Evolutionary conservation across 1,140 invertebrate genomes (phyloP), one percentile per base, ranked within the genome.

Genomic region (Paracyclopina nana): DNA sequence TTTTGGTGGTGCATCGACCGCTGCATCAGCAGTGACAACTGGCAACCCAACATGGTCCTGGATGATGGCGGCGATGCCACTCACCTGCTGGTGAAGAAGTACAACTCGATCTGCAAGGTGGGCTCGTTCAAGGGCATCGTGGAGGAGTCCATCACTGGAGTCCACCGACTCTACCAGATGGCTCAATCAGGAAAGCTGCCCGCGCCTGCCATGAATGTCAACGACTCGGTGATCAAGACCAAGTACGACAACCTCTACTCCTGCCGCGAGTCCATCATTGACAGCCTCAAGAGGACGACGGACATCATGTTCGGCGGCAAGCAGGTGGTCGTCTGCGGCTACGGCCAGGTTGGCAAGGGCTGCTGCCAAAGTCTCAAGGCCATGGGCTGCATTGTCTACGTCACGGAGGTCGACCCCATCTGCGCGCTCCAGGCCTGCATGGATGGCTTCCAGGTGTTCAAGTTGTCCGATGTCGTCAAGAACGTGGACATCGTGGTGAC

Each of bases 1-100:
- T 95, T 95, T 68, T 96, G 91, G 91, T 96, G 90, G 90, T 92
- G 87, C 60, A 95, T 96, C 54, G 88, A 96, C 65, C 82, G 82
- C 60, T 87, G 83, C 65, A 79, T 95, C 25, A 80, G 81, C 54
- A 77, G 82, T 27, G 82, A 90, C 56, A 77, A 78, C 60, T 96
- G 90, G 91, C 83, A 91, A 59, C 88, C 91, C n/a, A 97, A 96
- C 64, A 90, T 95, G 86, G 95, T 97, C 58, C 65, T 97, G 44
- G 91, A 96, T 65, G 92, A 97, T 65, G 92, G 91, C 0, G 91
- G 91, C 2, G 91, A 97, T 70, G 84, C 88, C 14, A 96, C 90
- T 0, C 86, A 95, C 66, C 72, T 92, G 28, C 90, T 95, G 82
- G 73, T 94, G 38, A 95, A 95, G 70, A 94, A 92, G 64, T 92